Base-by-base conservation (phyloP, 2,113 vertebrate genomes). In the Dasyprocta punctata region DNA sequence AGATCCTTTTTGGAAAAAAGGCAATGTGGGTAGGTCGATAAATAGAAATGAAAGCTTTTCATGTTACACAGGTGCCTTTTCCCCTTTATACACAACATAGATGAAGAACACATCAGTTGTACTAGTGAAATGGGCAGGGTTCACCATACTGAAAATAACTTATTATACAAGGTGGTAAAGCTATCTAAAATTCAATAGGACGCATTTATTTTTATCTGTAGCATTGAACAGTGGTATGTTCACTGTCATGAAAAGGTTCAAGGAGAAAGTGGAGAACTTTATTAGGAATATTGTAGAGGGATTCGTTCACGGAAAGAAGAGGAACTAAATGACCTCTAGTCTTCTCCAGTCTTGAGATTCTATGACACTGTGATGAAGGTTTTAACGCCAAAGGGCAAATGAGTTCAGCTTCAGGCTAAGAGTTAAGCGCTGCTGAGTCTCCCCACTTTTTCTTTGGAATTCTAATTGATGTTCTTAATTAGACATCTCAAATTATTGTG, bases 11-110 rank as follows among this genome's bases (percentile, higher is more conserved):
- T 89, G 77, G 8, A 65, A 63, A 95, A 96, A 77, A 95, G 47
- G 83, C 33, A 82, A 71, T 85, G 49, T 58, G 63, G 7, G 33
- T 88, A 71, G 65, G 67, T 17, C 65, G 26, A 78, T 75, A 82
- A 85, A 94, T 63, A 96, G 78, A 94, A 92, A 86, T 58, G 61
- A 89, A 96, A 93, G 73, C 13, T n/a, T 75, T 89, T 5, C 54
- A 33, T 89, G 20, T 92, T 89, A n/a, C 44, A 16, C 88, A 58
- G 33, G 41, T 88, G 69, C 58, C 44, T 80, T 58, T 81, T 11
- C 5, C 2, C 44, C 12, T 90, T 90, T 89, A 69, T 80, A n/a
- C 2, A 9, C 56, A 95, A 87, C 67, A 75, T n/a, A 65, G 52
- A 77, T n/a, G 26, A 89, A 92, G 33, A 86, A 44, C 47, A 75